These are phyloP conservation scores for Florisuga fusca DNA, from an alignment of 2,797 vertebrate genomes.

Conservation along the genomic window DNA sequence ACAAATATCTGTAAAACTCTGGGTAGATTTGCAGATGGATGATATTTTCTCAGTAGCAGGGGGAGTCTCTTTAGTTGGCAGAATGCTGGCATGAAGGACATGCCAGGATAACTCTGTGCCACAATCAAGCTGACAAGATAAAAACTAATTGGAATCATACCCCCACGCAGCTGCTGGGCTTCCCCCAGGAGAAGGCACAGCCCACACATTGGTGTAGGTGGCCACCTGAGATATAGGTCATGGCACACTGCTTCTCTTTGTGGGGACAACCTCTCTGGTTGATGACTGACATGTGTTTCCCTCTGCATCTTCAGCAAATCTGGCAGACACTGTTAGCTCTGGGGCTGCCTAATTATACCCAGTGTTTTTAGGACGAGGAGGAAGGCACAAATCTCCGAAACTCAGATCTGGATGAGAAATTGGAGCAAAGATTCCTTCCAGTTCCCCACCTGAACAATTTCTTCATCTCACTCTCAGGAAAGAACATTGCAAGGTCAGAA, in stretches of 20 bases:
- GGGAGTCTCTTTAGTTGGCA: slow-evolving; percentile 25
- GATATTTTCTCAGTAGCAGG: background rate
- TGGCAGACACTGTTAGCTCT: background rate
- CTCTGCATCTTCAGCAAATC: background rate
- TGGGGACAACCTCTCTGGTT: background rate
- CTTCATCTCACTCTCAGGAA: background rate
- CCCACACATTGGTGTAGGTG: slow-evolving; percentile 1
- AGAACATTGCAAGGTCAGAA: background rate
- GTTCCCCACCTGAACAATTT: rapidly evolving
- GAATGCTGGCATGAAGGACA: slow-evolving; percentile 13
- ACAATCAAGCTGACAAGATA: background rate
- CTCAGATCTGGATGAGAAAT: background rate
- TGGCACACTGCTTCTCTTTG: background rate
- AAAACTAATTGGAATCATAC: slow-evolving; percentile 27
- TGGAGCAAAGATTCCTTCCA: background rate
- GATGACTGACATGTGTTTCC: slow-evolving; percentile 15
- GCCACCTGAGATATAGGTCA: slow-evolving; percentile 1
- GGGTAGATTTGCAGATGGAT: background rate
- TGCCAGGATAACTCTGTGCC: background rate
- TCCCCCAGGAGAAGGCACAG: slow-evolving; percentile 30
- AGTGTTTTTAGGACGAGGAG: background rate
- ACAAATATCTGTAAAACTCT: background rate
- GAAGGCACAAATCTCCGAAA: background rate
- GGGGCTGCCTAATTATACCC: background rate
- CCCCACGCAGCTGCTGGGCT: slow-evolving; percentile 29